Base-by-base conservation (phyloP, 1,140 invertebrate genomes). In the Pseudomyrmex cubaensis region DNA sequence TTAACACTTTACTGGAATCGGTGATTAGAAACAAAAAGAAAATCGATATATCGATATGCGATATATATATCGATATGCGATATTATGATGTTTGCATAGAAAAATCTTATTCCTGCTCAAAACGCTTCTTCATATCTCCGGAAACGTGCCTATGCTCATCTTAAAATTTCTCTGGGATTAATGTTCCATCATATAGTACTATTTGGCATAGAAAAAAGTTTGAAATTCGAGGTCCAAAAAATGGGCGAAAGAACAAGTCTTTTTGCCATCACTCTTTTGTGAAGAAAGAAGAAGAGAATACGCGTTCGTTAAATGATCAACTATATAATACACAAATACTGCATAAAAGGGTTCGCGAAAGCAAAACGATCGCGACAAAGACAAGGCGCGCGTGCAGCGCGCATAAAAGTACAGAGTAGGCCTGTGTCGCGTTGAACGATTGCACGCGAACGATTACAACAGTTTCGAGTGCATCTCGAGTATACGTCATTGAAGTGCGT, bases 321-420 rank as follows among this genome's bases (percentile, higher is more conserved):
- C 52, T 63, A 75, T 35, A 35, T 35, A 35, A 35, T 35, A 35
- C 35, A 61, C 59, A 57, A 59, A 17, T 22, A 17, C 25, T 12
- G 20, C 10, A 50, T 22, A 48, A 69, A 52, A 80, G 66, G 44
- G 70, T 63, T 8, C 46, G 61, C 17, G 73, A 74, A 50, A 86
- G 48, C 72, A 75, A 85, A 85, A 82, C 77, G 67, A 66, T 84
- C 66, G 78, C 57, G 50, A 62, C 17, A 62, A 35, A 13, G 54
- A 85, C 83, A 85, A 82, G 74, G 46, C 48, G 46, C 46, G 25
- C 25, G 73, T 48, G 56, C 13, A 50, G 56, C 48, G 25, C 35
- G 35, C n/a, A 35, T 25, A 80, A 80, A 72, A 72, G 48, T 70
- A 80, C 64, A 44, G 25, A n/a, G 78, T 46, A 46, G 12, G 44